phyloP scores from a whole-genome alignment of 2,113 vertebrate species.

The Halichoerus grypus region DNA sequence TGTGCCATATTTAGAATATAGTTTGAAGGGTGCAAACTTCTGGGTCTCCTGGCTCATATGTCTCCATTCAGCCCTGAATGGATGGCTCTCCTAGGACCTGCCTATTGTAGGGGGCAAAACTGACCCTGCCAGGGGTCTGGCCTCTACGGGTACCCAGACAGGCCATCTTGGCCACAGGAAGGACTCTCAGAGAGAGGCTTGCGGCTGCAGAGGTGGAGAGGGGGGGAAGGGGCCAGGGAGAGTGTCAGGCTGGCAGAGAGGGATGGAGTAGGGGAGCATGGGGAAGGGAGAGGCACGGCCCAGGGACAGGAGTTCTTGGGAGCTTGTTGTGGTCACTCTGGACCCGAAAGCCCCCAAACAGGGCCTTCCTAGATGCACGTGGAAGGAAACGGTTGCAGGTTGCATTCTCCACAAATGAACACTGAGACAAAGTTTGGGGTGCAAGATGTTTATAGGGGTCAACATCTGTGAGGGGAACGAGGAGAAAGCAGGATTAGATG shows the following conservation, averaged over 20 bases:
- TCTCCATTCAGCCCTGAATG: background rate
- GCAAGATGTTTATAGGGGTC: background rate
- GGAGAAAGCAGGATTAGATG: background rate
- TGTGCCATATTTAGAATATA: background rate
- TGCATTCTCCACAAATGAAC: background rate
- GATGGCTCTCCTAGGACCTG: background rate
- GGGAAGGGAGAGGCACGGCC: background rate
- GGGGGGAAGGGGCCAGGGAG: rapidly evolving
- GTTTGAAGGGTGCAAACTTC: background rate
- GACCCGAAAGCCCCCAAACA: background rate
- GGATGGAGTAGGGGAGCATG: background rate
- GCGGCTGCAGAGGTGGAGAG: background rate
- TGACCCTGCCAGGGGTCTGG: background rate
- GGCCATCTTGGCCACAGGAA: background rate
- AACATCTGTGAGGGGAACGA: background rate
- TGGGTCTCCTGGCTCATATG: background rate
- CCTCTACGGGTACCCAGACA: background rate
- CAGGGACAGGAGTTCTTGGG: background rate
- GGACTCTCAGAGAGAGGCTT: background rate
- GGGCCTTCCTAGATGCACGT: rapidly evolving
- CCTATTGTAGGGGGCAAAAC: background rate
- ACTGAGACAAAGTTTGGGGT: background rate
- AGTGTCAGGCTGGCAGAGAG: background rate
- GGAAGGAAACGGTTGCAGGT: background rate
- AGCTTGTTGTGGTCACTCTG: background rate